A percentile compares a stretch with the other conserved stretches of the same genome.
Evolutionary conservation across 2,113 vertebrate genomes (phyloP).

Genomic region (Sisor rabdophorus): DNA sequence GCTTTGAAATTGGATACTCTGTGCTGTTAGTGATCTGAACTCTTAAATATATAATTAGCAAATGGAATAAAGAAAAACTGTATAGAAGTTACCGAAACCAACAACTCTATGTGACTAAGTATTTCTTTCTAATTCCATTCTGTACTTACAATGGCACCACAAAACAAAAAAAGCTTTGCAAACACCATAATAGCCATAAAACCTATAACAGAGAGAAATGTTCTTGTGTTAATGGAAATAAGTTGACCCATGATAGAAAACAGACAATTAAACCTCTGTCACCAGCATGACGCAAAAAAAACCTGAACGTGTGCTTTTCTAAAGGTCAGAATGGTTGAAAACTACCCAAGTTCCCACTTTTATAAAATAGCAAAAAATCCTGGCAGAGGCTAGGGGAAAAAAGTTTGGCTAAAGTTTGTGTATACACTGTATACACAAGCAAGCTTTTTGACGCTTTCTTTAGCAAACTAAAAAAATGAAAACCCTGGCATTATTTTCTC

Average conservation of each 20-base stretch:
- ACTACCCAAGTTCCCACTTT: background rate
- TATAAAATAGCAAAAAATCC: constrained; percentile 1
- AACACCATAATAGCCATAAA: constrained; percentile 3
- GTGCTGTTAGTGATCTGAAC: background rate
- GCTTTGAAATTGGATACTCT: constrained; percentile 15
- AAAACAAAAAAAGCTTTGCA: too few species aligned
- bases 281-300: background rate
- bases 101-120: too few species aligned
- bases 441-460: constrained; percentile 10
- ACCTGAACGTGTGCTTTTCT: constrained; percentile 11
- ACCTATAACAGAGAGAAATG: background rate
- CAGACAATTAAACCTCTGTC: constrained; percentile 40
- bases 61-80: background rate
- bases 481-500: background rate
- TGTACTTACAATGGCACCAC: too few species aligned
- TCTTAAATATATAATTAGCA: constrained; percentile 19
- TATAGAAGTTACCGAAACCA: too few species aligned
- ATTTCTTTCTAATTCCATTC: too few species aligned
- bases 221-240: constrained; percentile 21
- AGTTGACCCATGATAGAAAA: background rate
- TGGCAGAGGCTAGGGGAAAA: background rate
- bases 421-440: background rate
- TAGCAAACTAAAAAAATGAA: too few species aligned
- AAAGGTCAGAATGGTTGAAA: constrained; percentile 27
- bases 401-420: too few species aligned